Percentiles rank a stretch among this genome's conserved stretches.
Conservation (phyloP, 2,888 invertebrate species). For the Mactromeris polynyma region DNA sequence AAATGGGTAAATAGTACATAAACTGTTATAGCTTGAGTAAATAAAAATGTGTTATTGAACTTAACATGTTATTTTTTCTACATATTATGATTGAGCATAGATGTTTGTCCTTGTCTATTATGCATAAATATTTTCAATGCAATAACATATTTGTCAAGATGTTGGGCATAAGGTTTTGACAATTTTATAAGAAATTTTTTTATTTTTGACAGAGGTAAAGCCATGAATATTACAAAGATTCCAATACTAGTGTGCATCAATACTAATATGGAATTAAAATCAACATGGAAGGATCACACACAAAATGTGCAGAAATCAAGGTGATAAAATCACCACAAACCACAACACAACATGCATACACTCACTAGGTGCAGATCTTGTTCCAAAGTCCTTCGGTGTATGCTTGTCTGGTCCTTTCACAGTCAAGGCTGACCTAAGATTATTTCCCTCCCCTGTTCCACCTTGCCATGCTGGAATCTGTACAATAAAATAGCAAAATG, state of each 20-base stretch:
- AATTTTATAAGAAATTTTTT: too few relatives aligned
- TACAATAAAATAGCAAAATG: not conserved
- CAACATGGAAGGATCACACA: not conserved
- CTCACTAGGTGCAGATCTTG: conserved; percentile 76
- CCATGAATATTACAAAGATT: not conserved
- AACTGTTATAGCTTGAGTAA: too few relatives aligned
- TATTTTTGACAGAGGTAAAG: too few relatives aligned
- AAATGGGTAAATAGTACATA: too few relatives aligned
- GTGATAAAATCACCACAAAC: conserved; percentile 2
- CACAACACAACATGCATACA: conserved; percentile 38
- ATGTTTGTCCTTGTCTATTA: too few relatives aligned
- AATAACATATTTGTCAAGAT: too few relatives aligned
- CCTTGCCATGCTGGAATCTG: conserved; percentile 83
- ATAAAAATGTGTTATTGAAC: too few relatives aligned
- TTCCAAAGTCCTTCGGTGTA: conserved; percentile 69
- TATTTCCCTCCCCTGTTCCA: conserved; percentile 78
- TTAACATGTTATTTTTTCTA: too few relatives aligned
- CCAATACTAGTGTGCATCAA: not conserved
- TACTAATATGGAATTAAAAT: too few relatives aligned
- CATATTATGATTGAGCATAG: too few relatives aligned
- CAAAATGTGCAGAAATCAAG: conserved; percentile 19
- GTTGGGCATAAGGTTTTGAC: too few relatives aligned
- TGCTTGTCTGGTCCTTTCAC: conserved; percentile 68
- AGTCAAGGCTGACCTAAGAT: conserved; percentile 67
- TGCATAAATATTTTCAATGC: too few relatives aligned